Conservation (phyloP, 92 coral and sea anemone genomes). For the Scolanthus callimorphus region DNA sequence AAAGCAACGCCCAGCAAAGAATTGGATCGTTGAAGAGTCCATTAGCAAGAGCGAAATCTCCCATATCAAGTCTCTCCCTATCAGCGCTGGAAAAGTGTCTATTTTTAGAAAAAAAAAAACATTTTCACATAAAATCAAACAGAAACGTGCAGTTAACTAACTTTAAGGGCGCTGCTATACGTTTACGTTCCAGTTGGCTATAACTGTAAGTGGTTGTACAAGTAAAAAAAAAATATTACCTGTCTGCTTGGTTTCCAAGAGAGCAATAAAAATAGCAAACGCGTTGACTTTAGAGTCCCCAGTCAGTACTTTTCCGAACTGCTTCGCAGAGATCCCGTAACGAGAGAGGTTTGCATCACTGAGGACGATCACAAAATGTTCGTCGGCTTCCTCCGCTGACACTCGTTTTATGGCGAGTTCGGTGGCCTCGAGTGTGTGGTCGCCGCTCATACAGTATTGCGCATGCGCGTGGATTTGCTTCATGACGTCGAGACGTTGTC, state of each 20-base stretch:
- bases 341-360: slow-evolving; percentile 94
- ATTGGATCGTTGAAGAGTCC: too few species aligned
- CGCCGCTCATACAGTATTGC: slow-evolving; percentile 99
- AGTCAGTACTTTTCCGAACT: slow-evolving; percentile 69
- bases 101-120: too few species aligned
- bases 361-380: slow-evolving; percentile 88
- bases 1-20: too few species aligned
- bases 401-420: slow-evolving; percentile 71
- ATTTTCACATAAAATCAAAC: too few species aligned
- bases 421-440: slow-evolving; percentile 91
- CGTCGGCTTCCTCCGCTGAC: slow-evolving; percentile 86
- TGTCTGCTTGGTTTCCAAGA: slow-evolving; percentile 98
- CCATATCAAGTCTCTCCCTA: too few species aligned
- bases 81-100: too few species aligned
- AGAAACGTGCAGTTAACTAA: too few species aligned
- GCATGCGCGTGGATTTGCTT: slow-evolving; percentile 98
- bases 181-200: too few species aligned
- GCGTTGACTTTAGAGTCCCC: slow-evolving; percentile 82
- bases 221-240: slow-evolving; percentile 43
- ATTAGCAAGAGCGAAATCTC: too few species aligned
- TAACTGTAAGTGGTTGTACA: too few species aligned
- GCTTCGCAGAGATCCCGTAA: slow-evolving; percentile 90
- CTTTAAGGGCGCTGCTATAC: too few species aligned
- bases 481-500: slow-evolving; percentile 90
- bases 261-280: slow-evolving; percentile 91